Base-by-base conservation (phyloP, 2,888 invertebrate genomes). In the Trileptium ribeirensis region DNA sequence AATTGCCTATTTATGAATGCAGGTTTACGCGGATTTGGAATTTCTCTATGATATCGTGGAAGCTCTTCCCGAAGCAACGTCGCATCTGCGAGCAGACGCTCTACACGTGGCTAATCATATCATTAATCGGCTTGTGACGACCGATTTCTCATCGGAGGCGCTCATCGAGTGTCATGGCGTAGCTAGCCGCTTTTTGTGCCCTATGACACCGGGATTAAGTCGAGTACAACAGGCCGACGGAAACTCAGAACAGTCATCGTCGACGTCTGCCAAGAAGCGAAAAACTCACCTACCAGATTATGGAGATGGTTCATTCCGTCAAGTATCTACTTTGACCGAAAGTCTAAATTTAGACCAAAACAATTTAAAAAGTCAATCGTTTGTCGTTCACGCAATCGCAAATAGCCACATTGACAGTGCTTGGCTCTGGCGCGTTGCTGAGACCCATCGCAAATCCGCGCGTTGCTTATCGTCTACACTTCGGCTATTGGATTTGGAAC, bases 361-460 rank as follows among this genome's bases (percentile, higher is more conserved):
- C n/a, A n/a, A n/a, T n/a, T n/a, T n/a, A n/a, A n/a, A n/a, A n/a
- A n/a, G n/a, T n/a, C 8, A 8, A 51, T 24, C 51, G 51, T 51
- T 40, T 83, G 87, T 86, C 0, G 84, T 90, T 34, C 87, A 89
- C 84, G 90, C 90, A 3, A 88, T 91, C 84, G 91, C 90, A 51
- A 89, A 90, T 86, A 90, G 90, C 83, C 91, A 91, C 85, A 91
- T 91, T 82, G 84, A 83, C 39, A 86, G 88, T 29, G 91, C 91
- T 0, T 91, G 91, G 91, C 85, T 91, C 79, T 91, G 91, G 91
- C 89, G 90, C 0, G 90, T 90, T 86, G 89, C 87, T 51, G 91
- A 91, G 85, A 91, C 91, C 0, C 89, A 89, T 74, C 85, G 91
- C 39, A 91, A 91, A 84, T 90, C 90, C 87, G 91, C 90, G 1